Evolutionary conservation across 2,888 invertebrate genomes (phyloP).

Genomic region (Drosophila lacicola): DNA sequence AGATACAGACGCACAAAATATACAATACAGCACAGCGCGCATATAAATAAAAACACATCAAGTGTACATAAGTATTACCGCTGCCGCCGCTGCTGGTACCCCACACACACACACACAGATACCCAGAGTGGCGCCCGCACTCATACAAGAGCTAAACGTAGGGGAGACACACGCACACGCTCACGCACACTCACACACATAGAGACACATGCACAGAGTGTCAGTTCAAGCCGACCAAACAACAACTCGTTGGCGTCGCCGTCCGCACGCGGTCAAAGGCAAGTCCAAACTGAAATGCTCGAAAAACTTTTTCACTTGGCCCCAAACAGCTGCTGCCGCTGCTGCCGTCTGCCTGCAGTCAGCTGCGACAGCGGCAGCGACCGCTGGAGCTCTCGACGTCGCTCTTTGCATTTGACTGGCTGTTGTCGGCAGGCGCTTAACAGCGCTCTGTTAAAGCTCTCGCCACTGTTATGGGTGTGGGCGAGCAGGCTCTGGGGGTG

Average conservation of each 20-base stretch:
- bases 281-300: slow-evolving; percentile 72
- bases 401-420: slow-evolving; percentile 55
- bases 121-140: slow-evolving; percentile 39
- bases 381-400: slow-evolving; percentile 41
- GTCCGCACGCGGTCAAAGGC: slow-evolving; percentile 76
- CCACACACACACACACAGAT: slow-evolving; percentile 22
- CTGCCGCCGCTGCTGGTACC: slow-evolving; percentile 27
- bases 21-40: slow-evolving; percentile 50
- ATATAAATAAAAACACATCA: slow-evolving; percentile 76
- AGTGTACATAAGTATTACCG: slow-evolving; percentile 56
- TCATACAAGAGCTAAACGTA: slow-evolving; percentile 19
- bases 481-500: slow-evolving; percentile 31
- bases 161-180: slow-evolving; percentile 32
- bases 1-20: slow-evolving; percentile 58
- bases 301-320: slow-evolving; percentile 60
- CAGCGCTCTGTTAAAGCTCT: slow-evolving; percentile 60
- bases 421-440: slow-evolving; percentile 41
- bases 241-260: slow-evolving; percentile 65
- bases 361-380: slow-evolving; percentile 40
- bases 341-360: slow-evolving; percentile 31
- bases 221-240: slow-evolving; percentile 57
- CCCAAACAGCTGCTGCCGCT: slow-evolving; percentile 50
- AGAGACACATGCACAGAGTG: slow-evolving; percentile 40
- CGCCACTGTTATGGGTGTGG: slow-evolving; percentile 45
- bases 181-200: slow-evolving; percentile 16